A percentile compares a stretch with the other conserved stretches of the same genome.
Conservation (phyloP, 2,113 vertebrate genomes). For the Melanotaenia duboulayi region DNA sequence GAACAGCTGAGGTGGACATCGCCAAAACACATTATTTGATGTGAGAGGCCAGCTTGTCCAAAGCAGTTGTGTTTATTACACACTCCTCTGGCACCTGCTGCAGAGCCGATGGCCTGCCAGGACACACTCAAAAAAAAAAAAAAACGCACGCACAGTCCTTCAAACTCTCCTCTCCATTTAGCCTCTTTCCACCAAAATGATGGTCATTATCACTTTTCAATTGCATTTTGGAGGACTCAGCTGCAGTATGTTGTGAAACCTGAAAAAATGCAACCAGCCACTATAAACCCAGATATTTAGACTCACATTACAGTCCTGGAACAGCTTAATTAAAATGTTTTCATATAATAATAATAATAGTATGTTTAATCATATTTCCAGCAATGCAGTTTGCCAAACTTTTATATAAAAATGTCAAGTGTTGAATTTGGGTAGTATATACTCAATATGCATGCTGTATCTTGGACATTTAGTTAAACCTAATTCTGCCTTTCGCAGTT, state of each 20-base stretch:
- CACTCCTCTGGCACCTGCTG: slow-evolving; percentile 79
- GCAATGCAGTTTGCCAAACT: not conserved
- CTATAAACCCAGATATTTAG: not conserved
- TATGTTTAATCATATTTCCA: not conserved
- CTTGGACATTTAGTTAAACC: too few relatives aligned
- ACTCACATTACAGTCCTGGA: slow-evolving; percentile 2
- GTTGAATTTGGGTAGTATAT: not conserved
- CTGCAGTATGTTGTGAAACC: slow-evolving; percentile 28
- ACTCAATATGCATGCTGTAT: too few relatives aligned
- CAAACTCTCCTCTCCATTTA: slow-evolving; percentile 55
- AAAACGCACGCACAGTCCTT: slow-evolving; percentile 26
- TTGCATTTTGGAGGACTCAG: slow-evolving; percentile 48
- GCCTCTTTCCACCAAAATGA: slow-evolving; percentile 56
- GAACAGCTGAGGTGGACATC: slow-evolving; percentile 68
- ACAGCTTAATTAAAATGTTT: not conserved
- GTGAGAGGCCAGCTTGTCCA: slow-evolving; percentile 82
- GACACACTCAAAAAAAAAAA: slow-evolving; percentile 35
- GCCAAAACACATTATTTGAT: slow-evolving; percentile 81
- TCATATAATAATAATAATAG: not conserved
- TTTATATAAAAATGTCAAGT: slow-evolving; percentile 6
- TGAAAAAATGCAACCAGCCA: slow-evolving; percentile 5
- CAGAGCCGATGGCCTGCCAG: slow-evolving; percentile 61
- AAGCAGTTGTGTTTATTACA: slow-evolving; percentile 81
- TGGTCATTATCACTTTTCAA: slow-evolving; percentile 62
- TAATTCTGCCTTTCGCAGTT: too few relatives aligned